Conservation (phyloP, 2,888 invertebrate species). For the Norana najaformis region DNA sequence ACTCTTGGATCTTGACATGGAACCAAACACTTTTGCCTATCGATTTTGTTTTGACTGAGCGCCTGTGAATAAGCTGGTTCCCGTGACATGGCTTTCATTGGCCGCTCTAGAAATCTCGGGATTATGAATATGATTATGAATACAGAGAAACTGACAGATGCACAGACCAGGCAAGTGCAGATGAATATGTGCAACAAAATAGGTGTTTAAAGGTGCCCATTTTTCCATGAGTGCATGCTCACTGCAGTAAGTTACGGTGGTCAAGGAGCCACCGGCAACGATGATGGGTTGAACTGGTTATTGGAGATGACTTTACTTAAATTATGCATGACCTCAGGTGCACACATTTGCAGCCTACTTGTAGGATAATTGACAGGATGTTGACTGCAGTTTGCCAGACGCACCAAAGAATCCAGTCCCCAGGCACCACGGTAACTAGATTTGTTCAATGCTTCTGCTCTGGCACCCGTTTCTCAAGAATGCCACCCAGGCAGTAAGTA, state of each 20-base stretch:
- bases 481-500: neutral
- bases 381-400: constrained; percentile 13
- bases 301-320: neutral
- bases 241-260: neutral
- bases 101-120: too few species aligned
- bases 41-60: too few species aligned
- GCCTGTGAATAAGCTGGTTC: too few species aligned
- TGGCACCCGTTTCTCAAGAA: neutral
- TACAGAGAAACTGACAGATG: neutral
- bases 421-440: neutral
- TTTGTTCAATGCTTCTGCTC: neutral
- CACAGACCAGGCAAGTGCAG: neutral
- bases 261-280: neutral
- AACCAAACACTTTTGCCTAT: too few species aligned
- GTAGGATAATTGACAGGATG: neutral
- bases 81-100: too few species aligned
- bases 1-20: too few species aligned
- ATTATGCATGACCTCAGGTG: constrained; percentile 13
- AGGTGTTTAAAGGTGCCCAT: neutral
- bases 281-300: neutral
- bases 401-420: neutral
- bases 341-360: neutral
- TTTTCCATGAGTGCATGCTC: neutral
- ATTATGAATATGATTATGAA: too few species aligned
- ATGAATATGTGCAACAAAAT: neutral